These are phyloP conservation scores for Hephaestus fuliginosus DNA, from an alignment of 2,797 vertebrate species.

Conservation along the genomic window DNA sequence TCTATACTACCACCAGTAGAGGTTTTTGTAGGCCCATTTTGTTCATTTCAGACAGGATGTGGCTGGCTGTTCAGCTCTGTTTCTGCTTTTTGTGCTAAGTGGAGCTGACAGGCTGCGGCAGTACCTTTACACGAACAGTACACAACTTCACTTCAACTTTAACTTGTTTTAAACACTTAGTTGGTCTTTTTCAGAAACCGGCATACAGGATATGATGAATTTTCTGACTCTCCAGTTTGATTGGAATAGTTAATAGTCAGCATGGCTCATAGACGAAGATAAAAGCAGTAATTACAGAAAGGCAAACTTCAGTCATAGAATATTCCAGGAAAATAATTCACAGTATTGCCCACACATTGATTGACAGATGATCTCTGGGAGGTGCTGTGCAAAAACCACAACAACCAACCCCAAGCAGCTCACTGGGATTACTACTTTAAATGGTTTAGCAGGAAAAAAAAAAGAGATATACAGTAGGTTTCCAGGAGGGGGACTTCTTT, in stretches of 20 bases:
- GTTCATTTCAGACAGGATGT: not conserved
- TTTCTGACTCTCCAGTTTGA: not conserved
- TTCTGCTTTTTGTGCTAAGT: no score
- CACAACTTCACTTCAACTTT: not conserved
- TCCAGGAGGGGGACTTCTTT: slow-evolving; percentile 38
- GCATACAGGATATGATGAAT: not conserved
- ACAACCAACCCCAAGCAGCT: not conserved
- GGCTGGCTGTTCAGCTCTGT: not conserved
- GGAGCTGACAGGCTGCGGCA: not conserved
- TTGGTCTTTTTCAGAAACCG: not conserved
- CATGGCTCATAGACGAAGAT: not conserved
- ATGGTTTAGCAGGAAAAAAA: slow-evolving; percentile 23
- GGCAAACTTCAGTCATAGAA: slow-evolving; percentile 4
- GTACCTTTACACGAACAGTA: not conserved
- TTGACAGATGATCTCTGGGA: slow-evolving; percentile 22
- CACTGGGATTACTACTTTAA: slow-evolving; percentile 37
- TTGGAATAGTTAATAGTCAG: slow-evolving; percentile 1
- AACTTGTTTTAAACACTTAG: not conserved
- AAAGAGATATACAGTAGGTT: slow-evolving; percentile 25
- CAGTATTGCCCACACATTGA: slow-evolving; percentile 8
- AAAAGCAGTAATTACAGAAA: slow-evolving; percentile 18
- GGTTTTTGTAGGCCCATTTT: not conserved
- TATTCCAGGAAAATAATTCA: slow-evolving; percentile 3
- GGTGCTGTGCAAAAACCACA: not conserved
- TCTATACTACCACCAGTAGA: not conserved